phyloP scores from a whole-genome alignment of 2,797 vertebrate genomes.

The Brachyalestes nurse region DNA sequence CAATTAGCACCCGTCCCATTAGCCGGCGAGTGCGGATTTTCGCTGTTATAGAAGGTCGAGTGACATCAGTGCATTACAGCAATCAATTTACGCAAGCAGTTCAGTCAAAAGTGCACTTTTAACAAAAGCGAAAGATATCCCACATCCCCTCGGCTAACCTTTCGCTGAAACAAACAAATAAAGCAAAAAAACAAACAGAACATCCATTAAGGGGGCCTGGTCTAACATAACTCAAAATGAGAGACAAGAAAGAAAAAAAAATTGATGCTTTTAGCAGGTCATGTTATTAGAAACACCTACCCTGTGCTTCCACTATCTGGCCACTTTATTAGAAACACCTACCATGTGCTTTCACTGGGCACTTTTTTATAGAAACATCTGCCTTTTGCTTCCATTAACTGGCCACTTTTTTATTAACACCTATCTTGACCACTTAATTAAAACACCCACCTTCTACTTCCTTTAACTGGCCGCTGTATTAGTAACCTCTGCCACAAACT shows the following conservation, averaged over 20 bases:
- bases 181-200: conserved; percentile 12
- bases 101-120: conserved; percentile 35
- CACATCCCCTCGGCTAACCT: not conserved
- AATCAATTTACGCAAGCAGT: conserved; percentile 33
- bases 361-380: not conserved
- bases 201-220: not conserved
- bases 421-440: not conserved
- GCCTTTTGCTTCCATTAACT: not conserved
- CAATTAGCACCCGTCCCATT: conserved; percentile 48
- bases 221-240: not conserved
- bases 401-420: not conserved
- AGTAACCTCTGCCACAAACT: too few species aligned
- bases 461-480: too few species aligned
- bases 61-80: conserved; percentile 49
- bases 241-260: not conserved
- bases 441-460: not conserved
- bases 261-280: not conserved
- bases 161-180: not conserved
- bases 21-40: conserved; percentile 23
- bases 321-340: too few species aligned
- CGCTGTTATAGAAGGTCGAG: conserved; percentile 49
- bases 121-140: conserved; percentile 13
- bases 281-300: too few species aligned
- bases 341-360: not conserved
- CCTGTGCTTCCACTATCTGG: too few species aligned